Evolutionary conservation across 2,888 invertebrate species (phyloP), one percentile per base, ranked within the genome.

Genomic region (Oscheius onirici): DNA sequence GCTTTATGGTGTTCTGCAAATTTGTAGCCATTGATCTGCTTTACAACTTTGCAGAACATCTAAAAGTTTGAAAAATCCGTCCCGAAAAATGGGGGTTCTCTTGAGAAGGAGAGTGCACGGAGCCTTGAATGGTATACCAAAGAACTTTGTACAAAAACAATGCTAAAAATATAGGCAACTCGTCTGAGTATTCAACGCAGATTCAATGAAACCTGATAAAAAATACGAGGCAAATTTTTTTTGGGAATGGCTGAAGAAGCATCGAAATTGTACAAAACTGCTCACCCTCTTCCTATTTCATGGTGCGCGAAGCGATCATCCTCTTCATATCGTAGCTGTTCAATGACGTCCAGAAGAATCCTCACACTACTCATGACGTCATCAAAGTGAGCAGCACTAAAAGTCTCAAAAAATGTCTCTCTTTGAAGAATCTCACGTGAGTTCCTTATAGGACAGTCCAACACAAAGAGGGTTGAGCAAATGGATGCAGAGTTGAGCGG

Each of bases 311-410:
- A 71, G 20, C 79, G 74, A 58, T 84, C 85, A 40, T 86, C 86
- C 24, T 76, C 76, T 40, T 86, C 84, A 61, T 86, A 86, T 22
- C 86, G 72, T 20, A 86, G 74, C 69, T 86, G 86, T 67, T 86
- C 86, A 20, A 86, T 79, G 40, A 86, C 78, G 69, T 86, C 86
- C 43, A 86, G 72, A 10, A 86, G 78, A 51, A 87, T 84, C 24
- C 86, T 69, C 15, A 83, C 78, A 13, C 80, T 80, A 58, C 80
- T 80, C 76, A 86, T 78, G 26, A 86, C 82, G 60, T 86, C 86
- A 66, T 86, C 86, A 61, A 86, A 86, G 65, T 86, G 86, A 17
- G 86, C 81, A 24, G 85, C 81, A 20, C 75, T 82, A 60, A 77
- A 78, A 17, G 15, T 46, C 24, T 52, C 20, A 24, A 22, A n/a